Percentiles rank a stretch among this genome's conserved stretches.
These are phyloP conservation scores for Climacteris rufus DNA, from an alignment of 2,113 vertebrate species.

Conservation along the genomic window DNA sequence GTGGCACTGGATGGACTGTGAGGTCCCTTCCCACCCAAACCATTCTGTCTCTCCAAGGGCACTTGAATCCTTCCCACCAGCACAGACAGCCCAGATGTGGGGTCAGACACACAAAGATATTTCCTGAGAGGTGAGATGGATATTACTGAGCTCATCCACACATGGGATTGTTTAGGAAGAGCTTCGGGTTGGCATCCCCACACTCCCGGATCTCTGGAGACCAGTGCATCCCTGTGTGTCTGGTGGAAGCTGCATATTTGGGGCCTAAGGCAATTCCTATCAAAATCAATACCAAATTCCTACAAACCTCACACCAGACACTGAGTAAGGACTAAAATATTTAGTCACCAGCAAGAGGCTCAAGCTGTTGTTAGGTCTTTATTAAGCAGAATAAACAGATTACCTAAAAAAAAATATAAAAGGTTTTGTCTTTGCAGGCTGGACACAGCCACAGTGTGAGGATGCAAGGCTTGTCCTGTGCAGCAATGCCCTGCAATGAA, in stretches of 20 bases:
- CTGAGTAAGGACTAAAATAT: not conserved
- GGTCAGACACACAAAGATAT: not conserved
- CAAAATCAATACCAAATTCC: not conserved
- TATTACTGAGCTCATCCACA: not conserved
- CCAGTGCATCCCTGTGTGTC: fast-evolving
- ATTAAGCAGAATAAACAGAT: not conserved
- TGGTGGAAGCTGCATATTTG: not conserved
- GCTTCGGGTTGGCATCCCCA: not conserved
- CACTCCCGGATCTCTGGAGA: not conserved
- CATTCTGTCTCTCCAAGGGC: not conserved
- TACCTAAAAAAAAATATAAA: not conserved
- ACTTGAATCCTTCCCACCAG: not conserved
- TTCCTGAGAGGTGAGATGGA: not conserved
- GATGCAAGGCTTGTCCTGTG: fast-evolving
- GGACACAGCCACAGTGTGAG: fast-evolving
- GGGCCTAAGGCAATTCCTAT: not conserved
- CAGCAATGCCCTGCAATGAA: fast-evolving
- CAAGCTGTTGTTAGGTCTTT: not conserved
- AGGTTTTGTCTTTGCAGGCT: not conserved
- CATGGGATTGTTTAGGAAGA: not conserved
- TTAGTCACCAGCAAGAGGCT: not conserved
- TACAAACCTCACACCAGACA: not conserved
- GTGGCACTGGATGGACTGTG: fast-evolving
- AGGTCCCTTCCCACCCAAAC: no score
- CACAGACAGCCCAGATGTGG: not conserved